These are phyloP conservation scores for Ancistrus triradiatus DNA, from an alignment of 2,113 vertebrate species.

Conservation along the genomic window DNA sequence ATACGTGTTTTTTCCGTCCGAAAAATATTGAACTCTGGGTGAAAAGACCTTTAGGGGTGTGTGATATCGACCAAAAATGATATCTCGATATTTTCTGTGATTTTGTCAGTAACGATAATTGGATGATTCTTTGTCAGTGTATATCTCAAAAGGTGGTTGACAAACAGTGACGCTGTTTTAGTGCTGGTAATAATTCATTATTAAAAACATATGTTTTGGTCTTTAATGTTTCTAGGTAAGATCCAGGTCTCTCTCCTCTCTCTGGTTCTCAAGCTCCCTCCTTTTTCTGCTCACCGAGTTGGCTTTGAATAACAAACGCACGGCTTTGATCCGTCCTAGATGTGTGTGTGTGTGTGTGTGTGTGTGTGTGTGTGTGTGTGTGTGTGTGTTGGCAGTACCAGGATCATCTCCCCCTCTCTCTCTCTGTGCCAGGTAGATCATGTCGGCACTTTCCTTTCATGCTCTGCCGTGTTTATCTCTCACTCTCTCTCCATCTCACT, in stretches of 20 bases:
- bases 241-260: conserved; percentile 24
- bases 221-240: too few relatives aligned
- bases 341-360: not conserved
- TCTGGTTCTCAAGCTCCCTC: not conserved
- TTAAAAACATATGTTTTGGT: too few relatives aligned
- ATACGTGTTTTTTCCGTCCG: too few relatives aligned
- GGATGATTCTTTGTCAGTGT: too few relatives aligned
- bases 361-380: conserved; percentile 7
- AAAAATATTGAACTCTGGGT: too few relatives aligned
- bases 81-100: too few relatives aligned
- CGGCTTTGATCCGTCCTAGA: not conserved
- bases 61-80: too few relatives aligned
- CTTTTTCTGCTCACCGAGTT: conserved; percentile 7
- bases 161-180: too few relatives aligned
- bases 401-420: conserved; percentile 27
- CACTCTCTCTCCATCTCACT: conserved; percentile 7
- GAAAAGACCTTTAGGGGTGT: too few relatives aligned
- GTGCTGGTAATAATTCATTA: too few relatives aligned
- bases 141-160: too few relatives aligned
- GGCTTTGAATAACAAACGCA: conserved; percentile 32
- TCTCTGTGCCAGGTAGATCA: conserved; percentile 34
- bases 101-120: too few relatives aligned
- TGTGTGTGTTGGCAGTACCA: conserved; percentile 35
- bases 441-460: conserved; percentile 37
- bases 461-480: conserved; percentile 35